These are phyloP conservation scores for Peromyscus maniculatus DNA, from an alignment of 2,113 vertebrate genomes.

Conservation along the genomic window DNA sequence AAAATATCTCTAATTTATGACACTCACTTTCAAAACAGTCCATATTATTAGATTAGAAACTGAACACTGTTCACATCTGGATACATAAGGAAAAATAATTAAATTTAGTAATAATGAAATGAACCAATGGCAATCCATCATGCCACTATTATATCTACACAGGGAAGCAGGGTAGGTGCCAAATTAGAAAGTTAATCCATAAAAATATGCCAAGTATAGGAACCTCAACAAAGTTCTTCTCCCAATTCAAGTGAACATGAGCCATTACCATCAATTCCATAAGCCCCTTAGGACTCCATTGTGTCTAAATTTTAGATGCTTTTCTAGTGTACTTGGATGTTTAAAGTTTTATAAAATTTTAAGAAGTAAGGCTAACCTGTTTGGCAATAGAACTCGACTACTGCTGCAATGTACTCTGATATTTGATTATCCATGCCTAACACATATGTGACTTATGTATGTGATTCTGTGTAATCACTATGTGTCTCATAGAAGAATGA, in stretches of 20 bases:
- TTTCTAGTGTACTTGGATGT: not conserved
- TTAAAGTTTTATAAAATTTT: not conserved
- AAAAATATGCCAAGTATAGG: constrained; percentile 84
- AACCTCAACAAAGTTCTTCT: constrained; percentile 78
- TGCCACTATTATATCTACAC: constrained; percentile 63
- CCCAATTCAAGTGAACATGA: constrained; percentile 61
- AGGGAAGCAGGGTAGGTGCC: constrained; percentile 67
- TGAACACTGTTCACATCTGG: constrained; percentile 83
- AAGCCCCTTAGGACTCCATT: not conserved
- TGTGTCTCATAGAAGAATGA: not conserved
- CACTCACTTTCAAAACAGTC: constrained; percentile 85
- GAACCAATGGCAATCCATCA: constrained; percentile 83
- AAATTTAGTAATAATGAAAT: constrained; percentile 87
- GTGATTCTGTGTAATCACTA: not conserved
- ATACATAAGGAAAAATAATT: constrained; percentile 86
- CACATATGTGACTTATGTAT: not conserved
- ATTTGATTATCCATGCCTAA: not conserved
- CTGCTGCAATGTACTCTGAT: constrained; percentile 4
- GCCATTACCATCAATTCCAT: constrained; percentile 33
- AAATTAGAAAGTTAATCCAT: constrained; percentile 84
- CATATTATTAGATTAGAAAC: constrained; percentile 86
- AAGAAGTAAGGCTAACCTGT: not conserved
- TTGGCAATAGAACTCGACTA: not conserved
- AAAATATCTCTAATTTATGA: constrained; percentile 86
- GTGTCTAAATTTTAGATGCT: constrained; percentile 58